Conservation (phyloP, 2,113 vertebrate genomes). For the Passerina amoena region DNA sequence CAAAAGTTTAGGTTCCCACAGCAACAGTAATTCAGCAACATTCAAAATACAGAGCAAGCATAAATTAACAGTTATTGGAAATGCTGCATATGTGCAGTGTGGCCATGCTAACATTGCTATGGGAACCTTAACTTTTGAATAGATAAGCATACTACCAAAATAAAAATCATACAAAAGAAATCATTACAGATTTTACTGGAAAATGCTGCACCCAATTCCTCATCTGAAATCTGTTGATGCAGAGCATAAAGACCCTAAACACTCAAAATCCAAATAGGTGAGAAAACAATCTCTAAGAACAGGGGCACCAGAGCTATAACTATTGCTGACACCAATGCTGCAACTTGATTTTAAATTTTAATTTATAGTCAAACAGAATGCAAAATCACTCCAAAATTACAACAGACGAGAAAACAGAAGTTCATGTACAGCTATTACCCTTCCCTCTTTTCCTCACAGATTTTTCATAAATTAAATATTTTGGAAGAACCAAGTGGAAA, state of each 20-base stretch:
- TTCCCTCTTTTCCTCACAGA: background rate
- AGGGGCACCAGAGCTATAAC: background rate
- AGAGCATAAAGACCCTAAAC: background rate
- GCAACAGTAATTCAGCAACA: background rate
- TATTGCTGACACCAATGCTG: background rate
- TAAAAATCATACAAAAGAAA: constrained; percentile 39
- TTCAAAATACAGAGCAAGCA: background rate
- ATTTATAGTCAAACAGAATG: background rate
- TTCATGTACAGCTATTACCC: background rate
- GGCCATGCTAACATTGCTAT: constrained; percentile 45
- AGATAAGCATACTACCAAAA: constrained; percentile 7
- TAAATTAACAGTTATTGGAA: constrained; percentile 43
- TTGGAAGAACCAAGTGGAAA: background rate
- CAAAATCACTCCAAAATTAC: background rate
- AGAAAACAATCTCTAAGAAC: background rate
- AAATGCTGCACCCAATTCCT: background rate
- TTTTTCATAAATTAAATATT: background rate
- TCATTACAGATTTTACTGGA: constrained; percentile 29
- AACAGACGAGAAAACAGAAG: background rate
- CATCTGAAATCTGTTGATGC: constrained; percentile 36
- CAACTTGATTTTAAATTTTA: background rate
- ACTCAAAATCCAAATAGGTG: background rate
- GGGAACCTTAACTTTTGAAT: constrained; percentile 58
- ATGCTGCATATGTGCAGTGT: background rate
- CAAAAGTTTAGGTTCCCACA: constrained; percentile 64